Conservation (phyloP, 2,797 vertebrate genomes). For the Acanthornis magna region DNA sequence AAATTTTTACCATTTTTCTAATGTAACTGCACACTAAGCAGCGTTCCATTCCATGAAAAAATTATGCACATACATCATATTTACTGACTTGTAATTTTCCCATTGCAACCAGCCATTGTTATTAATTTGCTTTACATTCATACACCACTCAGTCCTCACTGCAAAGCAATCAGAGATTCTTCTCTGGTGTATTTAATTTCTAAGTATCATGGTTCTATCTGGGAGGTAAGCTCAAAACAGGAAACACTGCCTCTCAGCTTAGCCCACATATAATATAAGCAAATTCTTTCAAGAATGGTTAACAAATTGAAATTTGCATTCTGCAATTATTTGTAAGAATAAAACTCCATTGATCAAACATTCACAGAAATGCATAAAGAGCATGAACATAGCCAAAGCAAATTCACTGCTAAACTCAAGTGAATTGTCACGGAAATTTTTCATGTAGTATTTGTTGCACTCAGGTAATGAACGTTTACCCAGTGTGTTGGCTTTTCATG, state of each 20-base stretch:
- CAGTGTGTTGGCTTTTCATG: slow-evolving; percentile 30
- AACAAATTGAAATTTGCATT: slow-evolving; percentile 15
- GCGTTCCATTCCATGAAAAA: background rate
- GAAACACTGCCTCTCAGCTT: background rate
- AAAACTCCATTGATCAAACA: slow-evolving; percentile 23
- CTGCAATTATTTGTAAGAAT: slow-evolving; percentile 22
- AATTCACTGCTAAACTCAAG: slow-evolving; percentile 38
- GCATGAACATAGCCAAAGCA: background rate
- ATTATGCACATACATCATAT: background rate
- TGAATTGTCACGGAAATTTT: slow-evolving; percentile 35
- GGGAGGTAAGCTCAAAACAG: background rate
- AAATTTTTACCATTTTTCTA: slow-evolving; percentile 9
- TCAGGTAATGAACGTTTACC: slow-evolving; percentile 56
- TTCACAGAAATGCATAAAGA: background rate
- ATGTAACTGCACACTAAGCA: background rate
- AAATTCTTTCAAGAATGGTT: background rate
- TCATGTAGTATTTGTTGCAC: slow-evolving; percentile 25
- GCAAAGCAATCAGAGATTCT: background rate
- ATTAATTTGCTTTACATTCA: slow-evolving; percentile 19
- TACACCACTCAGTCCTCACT: background rate
- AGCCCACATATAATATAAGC: background rate
- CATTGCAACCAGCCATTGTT: background rate
- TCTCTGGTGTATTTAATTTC: background rate
- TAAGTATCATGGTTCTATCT: background rate
- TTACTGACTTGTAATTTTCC: slow-evolving; percentile 8